phyloP scores from a whole-genome alignment of 2,113 vertebrate species.

The Uria aalge region DNA sequence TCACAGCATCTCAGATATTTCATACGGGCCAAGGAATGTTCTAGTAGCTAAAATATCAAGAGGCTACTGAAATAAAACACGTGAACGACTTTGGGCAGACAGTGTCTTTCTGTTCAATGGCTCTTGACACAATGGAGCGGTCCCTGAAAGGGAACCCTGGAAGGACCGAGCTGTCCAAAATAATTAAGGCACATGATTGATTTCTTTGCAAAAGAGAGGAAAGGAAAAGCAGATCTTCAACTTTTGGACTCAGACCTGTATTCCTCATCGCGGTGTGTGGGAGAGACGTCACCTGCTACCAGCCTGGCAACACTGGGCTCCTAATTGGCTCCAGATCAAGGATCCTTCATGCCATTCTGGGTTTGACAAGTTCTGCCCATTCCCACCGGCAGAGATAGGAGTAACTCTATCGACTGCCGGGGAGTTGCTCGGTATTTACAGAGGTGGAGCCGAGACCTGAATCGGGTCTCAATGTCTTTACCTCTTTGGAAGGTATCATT shows the following conservation, averaged over 20 bases:
- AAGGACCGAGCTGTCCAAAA: neutral
- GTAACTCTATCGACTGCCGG: fast-evolving
- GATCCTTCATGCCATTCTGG: neutral
- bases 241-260: neutral
- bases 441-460: neutral
- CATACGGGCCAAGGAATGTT: neutral
- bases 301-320: neutral
- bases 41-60: neutral
- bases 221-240: neutral
- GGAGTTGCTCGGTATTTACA: neutral
- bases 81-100: neutral
- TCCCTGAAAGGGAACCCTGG: neutral
- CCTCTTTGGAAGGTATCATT: neutral
- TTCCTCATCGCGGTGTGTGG: neutral
- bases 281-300: neutral
- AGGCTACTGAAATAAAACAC: neutral
- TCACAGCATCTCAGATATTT: neutral
- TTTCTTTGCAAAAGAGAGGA: neutral
- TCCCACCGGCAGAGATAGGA: neutral
- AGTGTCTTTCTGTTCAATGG: neutral
- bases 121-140: neutral
- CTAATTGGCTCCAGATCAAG: neutral
- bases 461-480: neutral
- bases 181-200: neutral
- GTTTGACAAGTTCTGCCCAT: neutral